Evolutionary conservation across 2,113 vertebrate species (phyloP).

Genomic region (Charina bottae): DNA sequence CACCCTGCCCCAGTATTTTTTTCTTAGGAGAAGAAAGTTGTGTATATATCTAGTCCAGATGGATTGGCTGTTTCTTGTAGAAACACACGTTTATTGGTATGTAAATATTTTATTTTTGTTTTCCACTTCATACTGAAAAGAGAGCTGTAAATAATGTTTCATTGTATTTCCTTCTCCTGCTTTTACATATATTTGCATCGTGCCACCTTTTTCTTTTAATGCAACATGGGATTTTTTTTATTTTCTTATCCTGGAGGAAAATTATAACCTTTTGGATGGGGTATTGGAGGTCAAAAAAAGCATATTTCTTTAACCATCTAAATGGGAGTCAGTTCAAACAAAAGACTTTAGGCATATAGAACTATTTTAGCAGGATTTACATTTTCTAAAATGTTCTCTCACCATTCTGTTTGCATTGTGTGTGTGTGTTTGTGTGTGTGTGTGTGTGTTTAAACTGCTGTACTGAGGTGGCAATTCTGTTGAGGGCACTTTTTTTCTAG

Average conservation of each 20-base stretch:
- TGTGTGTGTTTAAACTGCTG: not conserved
- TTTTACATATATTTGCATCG: not conserved
- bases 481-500: not conserved
- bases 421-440: not conserved
- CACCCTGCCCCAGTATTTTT: conserved; percentile 18
- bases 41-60: conserved; percentile 44
- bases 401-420: not conserved
- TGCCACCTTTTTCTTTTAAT: conserved; percentile 6
- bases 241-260: not conserved
- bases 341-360: not conserved
- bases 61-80: conserved; percentile 52
- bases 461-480: not conserved
- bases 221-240: not conserved
- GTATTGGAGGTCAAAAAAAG: conserved; percentile 3
- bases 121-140: conserved; percentile 41
- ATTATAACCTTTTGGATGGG: not conserved
- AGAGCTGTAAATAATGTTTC: conserved; percentile 41
- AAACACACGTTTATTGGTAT: conserved; percentile 39
- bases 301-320: not conserved
- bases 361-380: not conserved
- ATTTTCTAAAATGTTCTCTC: not conserved
- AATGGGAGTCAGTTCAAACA: conserved; percentile 7
- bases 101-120: conserved; percentile 38
- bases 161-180: conserved; percentile 19
- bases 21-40: conserved; percentile 49